phyloP scores from a whole-genome alignment of 2,888 invertebrate genomes.

The Megalurothrips usitatus region DNA sequence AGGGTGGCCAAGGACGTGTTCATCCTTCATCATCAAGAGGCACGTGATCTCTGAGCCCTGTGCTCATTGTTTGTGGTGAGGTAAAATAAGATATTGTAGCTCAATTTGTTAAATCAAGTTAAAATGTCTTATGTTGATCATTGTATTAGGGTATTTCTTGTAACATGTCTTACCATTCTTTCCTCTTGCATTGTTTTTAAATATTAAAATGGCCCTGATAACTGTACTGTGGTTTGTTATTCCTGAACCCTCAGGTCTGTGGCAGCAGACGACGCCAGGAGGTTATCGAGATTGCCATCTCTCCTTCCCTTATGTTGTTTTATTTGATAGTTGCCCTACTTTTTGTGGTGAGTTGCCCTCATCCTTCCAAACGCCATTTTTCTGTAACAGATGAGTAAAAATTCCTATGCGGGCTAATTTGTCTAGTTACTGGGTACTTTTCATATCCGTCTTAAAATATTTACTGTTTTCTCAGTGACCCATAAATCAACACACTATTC shows the following conservation, averaged over 20 bases:
- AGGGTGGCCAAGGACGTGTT: slow-evolving; percentile 19
- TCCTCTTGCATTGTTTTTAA: slow-evolving; percentile 26
- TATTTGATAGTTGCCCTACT: background rate
- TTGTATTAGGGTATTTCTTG: slow-evolving; percentile 25
- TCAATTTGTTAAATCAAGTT: slow-evolving; percentile 21
- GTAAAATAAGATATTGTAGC: slow-evolving; percentile 25
- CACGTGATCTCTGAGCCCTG: slow-evolving; percentile 25
- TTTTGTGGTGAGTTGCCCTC: background rate
- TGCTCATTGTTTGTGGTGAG: slow-evolving; percentile 19
- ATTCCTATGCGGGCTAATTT: no score
- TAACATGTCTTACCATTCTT: slow-evolving; percentile 23
- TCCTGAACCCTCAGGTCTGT: slow-evolving; percentile 21
- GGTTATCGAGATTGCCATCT: background rate
- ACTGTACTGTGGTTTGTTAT: slow-evolving; percentile 3
- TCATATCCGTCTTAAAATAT: no score
- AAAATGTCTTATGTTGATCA: slow-evolving; percentile 24
- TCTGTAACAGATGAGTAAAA: no score
- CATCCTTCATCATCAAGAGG: slow-evolving; percentile 17
- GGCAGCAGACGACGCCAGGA: slow-evolving; percentile 11
- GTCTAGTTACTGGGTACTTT: no score
- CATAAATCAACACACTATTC: no score
- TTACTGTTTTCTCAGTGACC: no score
- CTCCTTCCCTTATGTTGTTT: background rate
- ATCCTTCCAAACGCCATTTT: no score
- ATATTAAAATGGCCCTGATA: slow-evolving; percentile 26